These are phyloP conservation scores for Leptinotarsa tumamoca DNA, from an alignment of 2,888 invertebrate genomes.

Conservation along the genomic window DNA sequence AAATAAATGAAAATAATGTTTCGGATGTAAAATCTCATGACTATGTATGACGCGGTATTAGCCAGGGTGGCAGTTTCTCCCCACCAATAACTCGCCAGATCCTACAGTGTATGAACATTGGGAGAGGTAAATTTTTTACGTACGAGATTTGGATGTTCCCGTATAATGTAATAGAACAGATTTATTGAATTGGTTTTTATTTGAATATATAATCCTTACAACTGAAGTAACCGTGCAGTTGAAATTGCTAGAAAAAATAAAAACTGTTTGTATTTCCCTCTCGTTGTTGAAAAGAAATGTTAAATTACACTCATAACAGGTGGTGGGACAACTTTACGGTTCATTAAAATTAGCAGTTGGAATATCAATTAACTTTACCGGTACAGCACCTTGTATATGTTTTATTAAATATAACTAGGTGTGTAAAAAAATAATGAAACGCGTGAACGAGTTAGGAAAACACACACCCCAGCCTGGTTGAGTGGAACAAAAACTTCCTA, in stretches of 20 bases:
- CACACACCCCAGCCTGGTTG: slow-evolving; percentile 53
- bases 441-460: slow-evolving; percentile 56
- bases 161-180: too few relatives aligned
- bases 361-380: slow-evolving; percentile 56
- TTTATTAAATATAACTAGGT: slow-evolving; percentile 59
- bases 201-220: neutral
- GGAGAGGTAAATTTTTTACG: too few relatives aligned
- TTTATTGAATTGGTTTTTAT: too few relatives aligned
- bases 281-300: slow-evolving; percentile 41
- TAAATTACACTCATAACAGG: slow-evolving; percentile 44
- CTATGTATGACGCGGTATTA: too few relatives aligned
- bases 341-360: slow-evolving; percentile 61
- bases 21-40: too few relatives aligned
- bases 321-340: slow-evolving; percentile 51
- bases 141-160: too few relatives aligned
- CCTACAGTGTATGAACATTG: too few relatives aligned
- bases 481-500: slow-evolving; percentile 47
- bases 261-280: slow-evolving; percentile 41
- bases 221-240: neutral
- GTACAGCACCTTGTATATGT: slow-evolving; percentile 55
- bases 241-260: too few relatives aligned
- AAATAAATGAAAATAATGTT: too few relatives aligned
- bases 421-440: slow-evolving; percentile 55
- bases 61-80: too few relatives aligned
- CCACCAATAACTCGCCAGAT: too few relatives aligned